Base-by-base conservation (phyloP, 1,140 invertebrate species). In the Brachionus rotundiformis region DNA sequence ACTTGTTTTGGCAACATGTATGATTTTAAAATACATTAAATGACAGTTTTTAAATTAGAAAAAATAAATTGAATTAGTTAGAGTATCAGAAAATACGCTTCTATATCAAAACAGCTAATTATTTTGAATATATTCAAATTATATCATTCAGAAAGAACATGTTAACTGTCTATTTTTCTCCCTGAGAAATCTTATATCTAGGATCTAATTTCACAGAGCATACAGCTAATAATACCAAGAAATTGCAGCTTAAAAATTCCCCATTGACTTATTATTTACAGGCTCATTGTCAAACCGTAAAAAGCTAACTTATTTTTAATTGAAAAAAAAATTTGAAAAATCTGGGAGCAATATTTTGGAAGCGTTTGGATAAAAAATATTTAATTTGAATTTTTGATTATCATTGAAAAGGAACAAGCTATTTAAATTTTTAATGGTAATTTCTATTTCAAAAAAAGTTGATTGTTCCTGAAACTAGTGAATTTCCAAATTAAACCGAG, bases 81-180 rank as follows among this genome's bases (percentile, higher is more conserved):
- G 59, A 63, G 59, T 63, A 63, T 63, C 61, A 63, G 25, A 63
- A 63, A 63, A 63, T 63, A 63, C 29, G 61, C 61, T 63, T 63
- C 29, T 33, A 29, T 29, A 63, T 63, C 61, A 63, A 63, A 33
- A 63, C 13, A 63, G 29, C 29, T 63, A 63, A 63, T 63, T 63
- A 63, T 63, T 27, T 63, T 33, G 27, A 41, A 19, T 25, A 54
- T 54, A 54, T 54, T 54, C 16, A 54, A 54, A 54, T 54, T 54
- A 19, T 54, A 54, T 54, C 47, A 54, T 54, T 54, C 19, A 23
- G n/a, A 54, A 54, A 19, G 47, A 54, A 23, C 47, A 54, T 54
- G 47, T 54, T 39, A 54, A 8, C 47, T 19, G 47, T 54, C n/a
- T 54, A 10, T 54, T 49, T n/a, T 54, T 54, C 47, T 54, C 47